These are phyloP conservation scores for Ophthalmolycus amberensis DNA, from an alignment of 2,113 vertebrate genomes.

Conservation along the genomic window DNA sequence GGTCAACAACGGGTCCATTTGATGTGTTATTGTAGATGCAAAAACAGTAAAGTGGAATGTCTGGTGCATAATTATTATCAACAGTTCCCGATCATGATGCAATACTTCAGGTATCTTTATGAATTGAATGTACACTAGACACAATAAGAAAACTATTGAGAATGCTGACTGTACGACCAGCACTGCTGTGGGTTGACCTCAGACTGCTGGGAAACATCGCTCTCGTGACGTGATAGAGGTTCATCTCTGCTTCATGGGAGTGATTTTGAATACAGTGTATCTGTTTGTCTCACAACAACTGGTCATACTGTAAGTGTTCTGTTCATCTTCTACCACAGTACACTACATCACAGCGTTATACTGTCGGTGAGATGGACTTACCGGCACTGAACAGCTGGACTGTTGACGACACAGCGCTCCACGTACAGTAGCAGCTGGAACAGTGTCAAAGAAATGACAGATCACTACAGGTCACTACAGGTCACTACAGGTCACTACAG, in stretches of 20 bases:
- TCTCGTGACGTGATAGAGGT: no score
- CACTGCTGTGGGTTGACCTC: neutral
- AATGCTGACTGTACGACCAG: neutral
- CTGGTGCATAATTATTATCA: neutral
- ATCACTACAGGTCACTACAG: neutral
- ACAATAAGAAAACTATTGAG: neutral
- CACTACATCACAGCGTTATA: neutral
- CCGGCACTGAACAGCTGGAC: neutral
- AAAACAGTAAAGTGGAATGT: neutral
- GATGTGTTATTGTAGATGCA: neutral
- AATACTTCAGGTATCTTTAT: neutral
- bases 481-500: neutral
- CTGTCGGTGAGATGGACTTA: neutral
- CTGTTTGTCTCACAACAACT: no score
- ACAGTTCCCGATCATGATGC: neutral
- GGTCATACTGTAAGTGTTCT: no score
- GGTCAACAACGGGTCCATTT: neutral
- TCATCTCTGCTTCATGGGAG: no score
- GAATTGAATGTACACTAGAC: neutral
- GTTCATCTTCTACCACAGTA: no score
- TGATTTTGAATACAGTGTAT: no score
- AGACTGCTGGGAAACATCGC: no score
- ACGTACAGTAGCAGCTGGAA: neutral
- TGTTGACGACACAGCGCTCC: neutral
- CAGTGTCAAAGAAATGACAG: slow-evolving; percentile 1